A percentile compares a stretch with the other conserved stretches of the same genome.
Evolutionary conservation across 2,113 vertebrate species (phyloP).

Genomic region (Erythrocercus mccallii): DNA sequence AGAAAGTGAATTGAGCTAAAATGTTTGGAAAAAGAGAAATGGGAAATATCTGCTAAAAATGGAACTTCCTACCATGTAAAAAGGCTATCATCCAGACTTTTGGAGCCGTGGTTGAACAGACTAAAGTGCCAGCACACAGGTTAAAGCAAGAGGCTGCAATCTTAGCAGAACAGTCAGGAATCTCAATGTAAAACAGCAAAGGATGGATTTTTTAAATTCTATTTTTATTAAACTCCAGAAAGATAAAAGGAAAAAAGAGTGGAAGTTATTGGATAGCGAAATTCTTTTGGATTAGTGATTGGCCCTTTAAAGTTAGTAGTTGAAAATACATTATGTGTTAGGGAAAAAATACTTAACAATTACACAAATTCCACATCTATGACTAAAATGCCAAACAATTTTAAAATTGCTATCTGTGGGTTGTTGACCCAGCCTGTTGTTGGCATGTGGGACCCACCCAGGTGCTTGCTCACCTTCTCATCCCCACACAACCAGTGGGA

Average conservation of each 20-base stretch:
- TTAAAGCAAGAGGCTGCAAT: neutral
- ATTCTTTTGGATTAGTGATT: neutral
- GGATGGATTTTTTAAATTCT: neutral
- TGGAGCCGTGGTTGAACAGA: neutral
- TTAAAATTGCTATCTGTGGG: accelerated
- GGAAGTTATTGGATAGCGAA: neutral
- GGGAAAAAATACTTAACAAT: neutral
- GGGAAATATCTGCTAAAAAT: neutral
- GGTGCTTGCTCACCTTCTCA: accelerated
- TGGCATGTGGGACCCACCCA: neutral
- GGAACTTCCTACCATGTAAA: neutral
- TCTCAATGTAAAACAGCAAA: neutral
- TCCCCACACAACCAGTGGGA: neutral
- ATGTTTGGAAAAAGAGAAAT: neutral
- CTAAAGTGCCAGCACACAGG: neutral
- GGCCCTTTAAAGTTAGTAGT: neutral
- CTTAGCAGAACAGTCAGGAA: neutral
- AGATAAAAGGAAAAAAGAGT: neutral
- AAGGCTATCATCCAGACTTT: neutral
- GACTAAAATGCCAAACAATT: neutral
- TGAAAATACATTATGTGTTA: neutral
- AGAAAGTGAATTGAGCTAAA: neutral
- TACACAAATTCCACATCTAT: neutral
- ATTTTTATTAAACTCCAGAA: neutral
- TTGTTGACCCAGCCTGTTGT: neutral